A percentile compares a stretch with the other conserved stretches of the same genome.
These are phyloP conservation scores for Pteruthius melanotis DNA, from an alignment of 2,113 vertebrate species.

Conservation along the genomic window DNA sequence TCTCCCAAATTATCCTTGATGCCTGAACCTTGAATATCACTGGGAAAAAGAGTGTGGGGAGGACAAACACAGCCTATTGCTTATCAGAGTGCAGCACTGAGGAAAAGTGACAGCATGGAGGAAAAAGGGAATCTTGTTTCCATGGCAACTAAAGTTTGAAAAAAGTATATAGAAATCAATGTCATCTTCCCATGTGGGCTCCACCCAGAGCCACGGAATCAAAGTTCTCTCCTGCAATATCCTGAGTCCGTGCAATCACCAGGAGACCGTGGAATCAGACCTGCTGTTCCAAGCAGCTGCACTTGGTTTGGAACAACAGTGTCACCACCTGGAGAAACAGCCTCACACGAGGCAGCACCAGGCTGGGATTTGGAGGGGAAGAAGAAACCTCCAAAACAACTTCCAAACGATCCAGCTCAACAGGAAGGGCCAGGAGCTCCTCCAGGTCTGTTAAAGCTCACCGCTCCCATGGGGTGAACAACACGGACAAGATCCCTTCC, in stretches of 20 bases:
- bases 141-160: constrained; percentile 53
- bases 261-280: fast-evolving
- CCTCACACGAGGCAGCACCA: not conserved
- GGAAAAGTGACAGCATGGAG: not conserved
- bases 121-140: constrained; percentile 43
- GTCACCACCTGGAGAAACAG: constrained; percentile 29
- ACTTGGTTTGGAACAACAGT: not conserved
- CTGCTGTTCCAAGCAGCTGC: not conserved
- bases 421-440: not conserved
- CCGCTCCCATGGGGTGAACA: not conserved
- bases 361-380: not conserved
- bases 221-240: not conserved
- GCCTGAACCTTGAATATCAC: not conserved
- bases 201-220: not conserved
- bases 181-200: not conserved
- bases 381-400: not conserved
- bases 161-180: not conserved
- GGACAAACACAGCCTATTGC: not conserved
- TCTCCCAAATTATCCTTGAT: not conserved
- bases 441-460: fast-evolving
- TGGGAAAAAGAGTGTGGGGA: not conserved
- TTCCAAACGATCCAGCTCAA: not conserved
- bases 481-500: not conserved
- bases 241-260: fast-evolving
- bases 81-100: not conserved